Evolutionary conservation across 2,797 vertebrate species (phyloP), one percentile per base, ranked within the genome.

Genomic region (Ceyx erithaca): DNA sequence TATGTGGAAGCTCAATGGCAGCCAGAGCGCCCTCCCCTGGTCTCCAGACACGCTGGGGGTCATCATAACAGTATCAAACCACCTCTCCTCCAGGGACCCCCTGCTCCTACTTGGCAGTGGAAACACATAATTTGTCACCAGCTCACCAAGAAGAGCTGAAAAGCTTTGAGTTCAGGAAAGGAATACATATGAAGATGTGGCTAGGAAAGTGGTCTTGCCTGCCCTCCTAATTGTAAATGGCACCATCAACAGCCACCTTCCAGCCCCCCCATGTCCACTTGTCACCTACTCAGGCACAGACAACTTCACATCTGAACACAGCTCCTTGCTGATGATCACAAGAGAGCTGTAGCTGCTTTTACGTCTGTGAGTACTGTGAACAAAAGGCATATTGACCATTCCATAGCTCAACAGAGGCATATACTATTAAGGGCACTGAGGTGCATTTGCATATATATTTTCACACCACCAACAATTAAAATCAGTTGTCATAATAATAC

Each of bases 261-360:
- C 64, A 73, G 81, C 26, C 62, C 84, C 33, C 17, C 3, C 14
- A 52, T 43, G 22, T 6, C 43, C 37, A 4, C 26, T 23, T 5
- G 9, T 31, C 52, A 13, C 48, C 79, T n/a, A 7, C 26, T 26
- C 40, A 45, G 58, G 35, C 11, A 0, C 33, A 6, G 20, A 0
- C 10, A 7, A n/a, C 23, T 20, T 46, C 31, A 6, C 18, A 15
- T 18, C 26, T 9, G 17, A 45, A 35, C 0, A 0, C 2, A 7
- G 63, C 61, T 73, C 52, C 4, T 16, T 13, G 16, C 31, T 30
- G 45, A 22, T 4, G 22, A 9, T 23, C 4, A 3, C 63, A 18
- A 31, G 40, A 2, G 15, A 31, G 28, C 40, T 2, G 1, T 0
- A 30, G 62, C 66, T 35, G 70, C 35, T 26, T 33, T n/a, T 5